Evolutionary conservation across 2,797 vertebrate species (phyloP).

Genomic region (Selene dorsalis): DNA sequence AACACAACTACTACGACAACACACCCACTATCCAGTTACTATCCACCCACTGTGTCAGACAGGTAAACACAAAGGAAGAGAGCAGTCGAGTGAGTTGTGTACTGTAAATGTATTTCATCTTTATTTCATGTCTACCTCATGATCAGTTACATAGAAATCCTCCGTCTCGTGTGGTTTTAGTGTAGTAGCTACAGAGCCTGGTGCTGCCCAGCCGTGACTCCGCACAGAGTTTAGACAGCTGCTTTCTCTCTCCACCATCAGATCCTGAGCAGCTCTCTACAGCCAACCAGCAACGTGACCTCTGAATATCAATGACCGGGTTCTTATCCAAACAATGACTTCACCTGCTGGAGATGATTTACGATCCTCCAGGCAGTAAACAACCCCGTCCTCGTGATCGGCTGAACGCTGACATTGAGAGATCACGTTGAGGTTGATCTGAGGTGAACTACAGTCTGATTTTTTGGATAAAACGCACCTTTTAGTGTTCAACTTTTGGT

Average conservation of each 20-base stretch:
- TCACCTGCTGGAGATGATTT: slow-evolving; percentile 40
- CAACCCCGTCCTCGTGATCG: slow-evolving; percentile 25
- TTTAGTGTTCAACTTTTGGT: slow-evolving; percentile 90
- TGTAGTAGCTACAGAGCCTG: slow-evolving; percentile 78
- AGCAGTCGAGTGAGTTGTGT: slow-evolving; percentile 66
- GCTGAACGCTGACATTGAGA: slow-evolving; percentile 54
- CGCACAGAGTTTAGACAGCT: slow-evolving; percentile 62
- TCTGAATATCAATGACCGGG: slow-evolving; percentile 59
- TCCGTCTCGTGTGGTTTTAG: slow-evolving; percentile 89
- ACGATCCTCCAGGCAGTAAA: slow-evolving; percentile 41
- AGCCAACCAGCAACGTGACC: slow-evolving; percentile 59
- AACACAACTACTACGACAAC: neutral
- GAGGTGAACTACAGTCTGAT: slow-evolving; percentile 66
- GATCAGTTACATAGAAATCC: slow-evolving; percentile 93
- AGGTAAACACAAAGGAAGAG: slow-evolving; percentile 50
- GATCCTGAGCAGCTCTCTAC: slow-evolving; percentile 52
- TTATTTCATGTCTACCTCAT: slow-evolving; percentile 90
- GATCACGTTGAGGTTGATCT: slow-evolving; percentile 57
- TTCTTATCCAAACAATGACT: slow-evolving; percentile 40
- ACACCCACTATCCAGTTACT: neutral
- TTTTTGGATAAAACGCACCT: slow-evolving; percentile 77
- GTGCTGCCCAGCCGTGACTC: slow-evolving; percentile 62
- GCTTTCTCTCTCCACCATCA: slow-evolving; percentile 70
- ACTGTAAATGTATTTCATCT: slow-evolving; percentile 87
- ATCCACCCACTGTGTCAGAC: neutral